A percentile compares a stretch with the other conserved stretches of the same genome.
Conservation (phyloP, 2,113 vertebrate species). For the Amphiprion ocellaris region DNA sequence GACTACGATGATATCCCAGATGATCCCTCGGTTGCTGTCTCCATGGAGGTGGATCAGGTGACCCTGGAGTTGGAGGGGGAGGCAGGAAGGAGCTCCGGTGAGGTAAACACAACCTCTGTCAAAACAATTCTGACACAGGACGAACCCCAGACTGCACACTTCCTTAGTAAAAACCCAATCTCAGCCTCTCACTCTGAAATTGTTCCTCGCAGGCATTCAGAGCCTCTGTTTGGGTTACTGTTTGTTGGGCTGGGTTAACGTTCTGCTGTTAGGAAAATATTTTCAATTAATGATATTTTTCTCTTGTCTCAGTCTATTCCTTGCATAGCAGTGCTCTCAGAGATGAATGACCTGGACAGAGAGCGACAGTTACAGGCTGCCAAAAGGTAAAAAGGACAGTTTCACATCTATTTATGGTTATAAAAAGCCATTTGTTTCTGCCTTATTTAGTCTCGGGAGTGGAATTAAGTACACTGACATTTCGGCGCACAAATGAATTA, state of each 20-base stretch:
- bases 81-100: slow-evolving; percentile 78
- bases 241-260: slow-evolving; percentile 19
- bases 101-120: slow-evolving; percentile 81
- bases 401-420: not conserved
- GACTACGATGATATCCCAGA: slow-evolving; percentile 86
- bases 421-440: not conserved
- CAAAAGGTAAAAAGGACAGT: slow-evolving; percentile 57
- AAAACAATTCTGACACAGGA: slow-evolving; percentile 77
- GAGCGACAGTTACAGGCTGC: slow-evolving; percentile 64
- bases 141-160: slow-evolving; percentile 76
- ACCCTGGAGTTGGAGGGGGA: slow-evolving; percentile 72
- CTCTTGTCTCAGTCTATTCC: slow-evolving; percentile 75
- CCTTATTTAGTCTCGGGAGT: too few relatives aligned
- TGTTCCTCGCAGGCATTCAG: slow-evolving; percentile 29
- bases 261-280: slow-evolving; percentile 14
- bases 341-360: slow-evolving; percentile 76
- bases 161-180: slow-evolving; percentile 63
- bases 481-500: not conserved
- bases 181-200: slow-evolving; percentile 47
- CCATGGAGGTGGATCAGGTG: slow-evolving; percentile 85
- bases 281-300: slow-evolving; percentile 19
- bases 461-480: not conserved
- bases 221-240: slow-evolving; percentile 33
- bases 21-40: slow-evolving; percentile 79
- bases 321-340: slow-evolving; percentile 77